Evolutionary conservation across 2,113 vertebrate species (phyloP).

Genomic region (Ceuthmochares aereus): DNA sequence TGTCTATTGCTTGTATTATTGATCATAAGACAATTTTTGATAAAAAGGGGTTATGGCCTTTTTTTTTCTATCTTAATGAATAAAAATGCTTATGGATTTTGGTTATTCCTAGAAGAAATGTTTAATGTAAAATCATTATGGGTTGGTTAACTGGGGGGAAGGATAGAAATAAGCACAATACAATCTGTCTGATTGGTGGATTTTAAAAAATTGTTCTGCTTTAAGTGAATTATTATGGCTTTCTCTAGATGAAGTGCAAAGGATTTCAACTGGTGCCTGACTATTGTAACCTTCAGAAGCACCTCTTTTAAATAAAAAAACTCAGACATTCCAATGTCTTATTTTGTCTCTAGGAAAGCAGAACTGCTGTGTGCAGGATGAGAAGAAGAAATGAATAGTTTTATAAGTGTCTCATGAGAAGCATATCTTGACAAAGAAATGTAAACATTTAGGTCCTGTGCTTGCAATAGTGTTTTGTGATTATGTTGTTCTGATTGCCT

Average conservation of each 20-base stretch:
- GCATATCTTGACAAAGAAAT: not conserved
- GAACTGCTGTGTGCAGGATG: not conserved
- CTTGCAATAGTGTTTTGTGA: not conserved
- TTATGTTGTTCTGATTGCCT: not conserved
- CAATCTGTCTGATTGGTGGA: not conserved
- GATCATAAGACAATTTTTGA: not conserved
- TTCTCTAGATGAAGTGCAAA: not conserved
- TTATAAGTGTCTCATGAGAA: not conserved
- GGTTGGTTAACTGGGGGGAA: not conserved
- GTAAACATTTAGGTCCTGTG: not conserved
- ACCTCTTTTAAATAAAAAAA: not conserved
- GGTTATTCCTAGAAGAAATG: not conserved
- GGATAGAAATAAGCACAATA: not conserved
- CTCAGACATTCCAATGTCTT: not conserved
- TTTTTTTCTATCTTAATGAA: not conserved
- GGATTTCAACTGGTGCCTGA: not conserved
- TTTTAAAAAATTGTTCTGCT: not conserved
- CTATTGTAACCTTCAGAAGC: not conserved
- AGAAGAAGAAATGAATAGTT: not conserved
- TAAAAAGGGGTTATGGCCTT: not conserved
- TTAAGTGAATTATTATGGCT: not conserved
- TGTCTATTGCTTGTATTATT: not conserved
- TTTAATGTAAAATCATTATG: not conserved
- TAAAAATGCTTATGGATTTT: not conserved
- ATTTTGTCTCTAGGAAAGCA: not conserved